Conservation (phyloP, 2,797 vertebrate species). For the Delichon dasypus region DNA sequence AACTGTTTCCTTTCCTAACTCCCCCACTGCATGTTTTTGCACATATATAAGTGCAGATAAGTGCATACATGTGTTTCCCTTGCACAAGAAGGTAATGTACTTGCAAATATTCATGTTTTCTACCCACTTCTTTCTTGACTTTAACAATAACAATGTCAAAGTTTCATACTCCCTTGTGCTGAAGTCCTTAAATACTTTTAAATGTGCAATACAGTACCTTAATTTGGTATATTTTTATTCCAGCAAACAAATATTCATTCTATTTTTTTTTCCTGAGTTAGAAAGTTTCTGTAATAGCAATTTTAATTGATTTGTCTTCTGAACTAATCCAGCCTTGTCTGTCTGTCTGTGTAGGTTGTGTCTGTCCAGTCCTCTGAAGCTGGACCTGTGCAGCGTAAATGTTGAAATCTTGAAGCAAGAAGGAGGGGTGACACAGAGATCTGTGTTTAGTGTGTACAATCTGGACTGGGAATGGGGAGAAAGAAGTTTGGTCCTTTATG, state of each 20-base stretch:
- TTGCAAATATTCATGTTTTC: neutral
- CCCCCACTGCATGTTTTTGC: neutral
- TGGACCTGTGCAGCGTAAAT: neutral
- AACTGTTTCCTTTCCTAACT: neutral
- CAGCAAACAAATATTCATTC: neutral
- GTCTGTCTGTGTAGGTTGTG: neutral
- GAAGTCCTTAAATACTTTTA: neutral
- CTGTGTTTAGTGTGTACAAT: neutral
- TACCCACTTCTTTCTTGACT: neutral
- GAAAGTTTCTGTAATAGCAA: neutral
- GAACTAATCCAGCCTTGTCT: neutral
- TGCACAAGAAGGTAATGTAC: neutral
- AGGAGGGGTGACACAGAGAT: neutral
- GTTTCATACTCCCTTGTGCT: neutral
- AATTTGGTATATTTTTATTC: neutral
- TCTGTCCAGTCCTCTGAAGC: neutral
- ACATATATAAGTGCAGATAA: neutral
- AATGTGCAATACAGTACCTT: neutral
- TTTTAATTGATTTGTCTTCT: neutral
- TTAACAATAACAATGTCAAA: neutral
- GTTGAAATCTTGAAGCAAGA: neutral
- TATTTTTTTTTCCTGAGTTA: neutral
- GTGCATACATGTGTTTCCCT: rapidly evolving
- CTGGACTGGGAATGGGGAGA: neutral
- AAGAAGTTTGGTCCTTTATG: neutral